Evolutionary conservation across 2,888 invertebrate genomes (phyloP).

Genomic region (Cheilosia impressa): DNA sequence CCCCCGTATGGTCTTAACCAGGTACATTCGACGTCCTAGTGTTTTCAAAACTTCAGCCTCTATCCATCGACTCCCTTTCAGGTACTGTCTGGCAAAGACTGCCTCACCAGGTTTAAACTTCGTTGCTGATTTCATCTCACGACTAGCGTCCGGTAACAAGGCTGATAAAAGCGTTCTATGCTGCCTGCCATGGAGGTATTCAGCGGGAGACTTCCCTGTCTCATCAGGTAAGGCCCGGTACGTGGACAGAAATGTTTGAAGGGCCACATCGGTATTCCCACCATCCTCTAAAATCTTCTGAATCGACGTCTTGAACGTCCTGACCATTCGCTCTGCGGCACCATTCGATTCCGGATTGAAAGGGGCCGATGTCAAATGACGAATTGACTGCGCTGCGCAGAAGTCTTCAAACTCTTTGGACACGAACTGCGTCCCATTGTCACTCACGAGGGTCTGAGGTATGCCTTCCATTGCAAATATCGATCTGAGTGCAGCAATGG

Average conservation of each 20-base stretch:
- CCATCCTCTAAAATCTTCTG: neutral
- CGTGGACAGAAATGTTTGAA: constrained; percentile 6
- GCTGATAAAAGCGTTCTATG: constrained; percentile 12
- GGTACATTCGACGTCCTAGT: constrained; percentile 8
- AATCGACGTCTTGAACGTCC: neutral
- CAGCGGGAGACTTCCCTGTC: constrained; percentile 24
- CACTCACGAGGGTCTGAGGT: neutral
- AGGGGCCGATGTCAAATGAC: constrained; percentile 13
- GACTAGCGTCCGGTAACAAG: constrained; percentile 1
- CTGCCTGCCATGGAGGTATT: constrained; percentile 13
- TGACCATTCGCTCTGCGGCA: neutral
- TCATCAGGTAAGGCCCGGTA: neutral
- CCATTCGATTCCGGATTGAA: constrained; percentile 14
- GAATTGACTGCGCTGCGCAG: neutral
- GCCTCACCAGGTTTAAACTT: constrained; percentile 5
- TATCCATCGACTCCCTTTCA: neutral
- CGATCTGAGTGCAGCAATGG: neutral
- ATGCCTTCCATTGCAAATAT: neutral
- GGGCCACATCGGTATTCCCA: neutral
- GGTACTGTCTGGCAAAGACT: neutral
- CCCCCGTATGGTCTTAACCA: neutral
- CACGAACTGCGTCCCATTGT: constrained; percentile 13
- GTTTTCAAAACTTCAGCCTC: neutral
- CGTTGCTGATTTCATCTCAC: neutral
- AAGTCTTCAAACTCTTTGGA: constrained; percentile 7